A percentile compares a stretch with the other conserved stretches of the same genome.
These are phyloP conservation scores for Hyles lineata DNA, from an alignment of 2,888 invertebrate species.

Conservation along the genomic window DNA sequence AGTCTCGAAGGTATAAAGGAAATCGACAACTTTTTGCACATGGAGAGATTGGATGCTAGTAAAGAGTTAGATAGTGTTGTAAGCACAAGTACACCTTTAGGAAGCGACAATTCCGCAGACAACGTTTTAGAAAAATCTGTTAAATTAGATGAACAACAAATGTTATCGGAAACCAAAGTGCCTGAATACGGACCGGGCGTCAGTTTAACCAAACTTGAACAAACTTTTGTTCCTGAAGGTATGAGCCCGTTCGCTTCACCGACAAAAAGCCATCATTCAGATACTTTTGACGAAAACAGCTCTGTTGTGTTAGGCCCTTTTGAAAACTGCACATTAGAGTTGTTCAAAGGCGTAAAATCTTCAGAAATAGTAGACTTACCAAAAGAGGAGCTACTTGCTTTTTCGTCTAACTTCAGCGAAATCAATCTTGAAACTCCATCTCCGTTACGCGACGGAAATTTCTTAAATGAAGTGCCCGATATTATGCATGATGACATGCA, in stretches of 20 bases:
- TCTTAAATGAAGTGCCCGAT: slow-evolving; percentile 79
- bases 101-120: slow-evolving; percentile 62
- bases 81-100: slow-evolving; percentile 70
- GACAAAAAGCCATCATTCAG: slow-evolving; percentile 75
- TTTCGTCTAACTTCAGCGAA: slow-evolving; percentile 83
- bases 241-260: slow-evolving; percentile 78
- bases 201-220: slow-evolving; percentile 62
- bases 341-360: slow-evolving; percentile 80
- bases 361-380: slow-evolving; percentile 70
- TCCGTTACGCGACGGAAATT: slow-evolving; percentile 75
- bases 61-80: slow-evolving; percentile 49
- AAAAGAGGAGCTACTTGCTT: slow-evolving; percentile 79
- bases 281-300: slow-evolving; percentile 79
- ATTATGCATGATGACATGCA: slow-evolving; percentile 66
- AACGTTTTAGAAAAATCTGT: slow-evolving; percentile 53
- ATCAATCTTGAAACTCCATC: slow-evolving; percentile 80
- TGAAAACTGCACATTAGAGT: slow-evolving; percentile 82
- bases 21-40: slow-evolving; percentile 64
- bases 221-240: slow-evolving; percentile 63
- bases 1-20: slow-evolving; percentile 58
- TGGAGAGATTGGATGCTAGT: slow-evolving; percentile 60
- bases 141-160: slow-evolving; percentile 48
- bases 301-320: slow-evolving; percentile 85
- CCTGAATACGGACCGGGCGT: slow-evolving; percentile 56
- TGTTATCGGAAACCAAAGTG: slow-evolving; percentile 57